A percentile compares a stretch with the other conserved stretches of the same genome.
These are phyloP conservation scores for Chroicocephalus ridibundus DNA, from an alignment of 2,113 vertebrate genomes.

Conservation along the genomic window DNA sequence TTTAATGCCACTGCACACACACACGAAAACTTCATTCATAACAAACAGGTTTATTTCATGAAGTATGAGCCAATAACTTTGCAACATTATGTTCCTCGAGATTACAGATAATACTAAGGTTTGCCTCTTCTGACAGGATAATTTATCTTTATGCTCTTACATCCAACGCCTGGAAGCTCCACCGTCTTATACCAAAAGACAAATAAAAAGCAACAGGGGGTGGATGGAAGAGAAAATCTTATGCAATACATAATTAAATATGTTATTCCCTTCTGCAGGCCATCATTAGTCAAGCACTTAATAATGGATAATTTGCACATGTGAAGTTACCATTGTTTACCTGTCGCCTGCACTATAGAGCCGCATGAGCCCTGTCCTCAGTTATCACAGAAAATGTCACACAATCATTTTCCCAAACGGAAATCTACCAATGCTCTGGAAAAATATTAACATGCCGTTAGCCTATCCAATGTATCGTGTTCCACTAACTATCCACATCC, in stretches of 20 bases:
- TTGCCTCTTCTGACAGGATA: neutral
- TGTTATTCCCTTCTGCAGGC: neutral
- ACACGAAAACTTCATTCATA: accelerated
- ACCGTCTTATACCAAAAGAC: neutral
- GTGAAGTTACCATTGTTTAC: neutral
- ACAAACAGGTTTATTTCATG: neutral
- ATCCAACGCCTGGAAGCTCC: neutral
- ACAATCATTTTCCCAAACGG: neutral
- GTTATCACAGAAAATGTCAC: neutral
- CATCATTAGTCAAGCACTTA: neutral
- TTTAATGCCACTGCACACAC: neutral
- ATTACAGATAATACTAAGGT: neutral
- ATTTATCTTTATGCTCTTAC: neutral
- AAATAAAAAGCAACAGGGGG: neutral
- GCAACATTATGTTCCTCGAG: neutral
- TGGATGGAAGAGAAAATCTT: neutral
- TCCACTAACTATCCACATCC: neutral
- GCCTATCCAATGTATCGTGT: accelerated
- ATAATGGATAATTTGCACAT: neutral
- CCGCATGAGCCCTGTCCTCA: accelerated
- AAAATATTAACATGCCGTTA: neutral
- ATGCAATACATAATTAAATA: neutral
- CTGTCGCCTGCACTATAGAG: neutral
- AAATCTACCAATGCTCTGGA: accelerated
- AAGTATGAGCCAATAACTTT: neutral